These are phyloP conservation scores for Monopis laevigella DNA, from an alignment of 2,888 invertebrate species.

Conservation along the genomic window DNA sequence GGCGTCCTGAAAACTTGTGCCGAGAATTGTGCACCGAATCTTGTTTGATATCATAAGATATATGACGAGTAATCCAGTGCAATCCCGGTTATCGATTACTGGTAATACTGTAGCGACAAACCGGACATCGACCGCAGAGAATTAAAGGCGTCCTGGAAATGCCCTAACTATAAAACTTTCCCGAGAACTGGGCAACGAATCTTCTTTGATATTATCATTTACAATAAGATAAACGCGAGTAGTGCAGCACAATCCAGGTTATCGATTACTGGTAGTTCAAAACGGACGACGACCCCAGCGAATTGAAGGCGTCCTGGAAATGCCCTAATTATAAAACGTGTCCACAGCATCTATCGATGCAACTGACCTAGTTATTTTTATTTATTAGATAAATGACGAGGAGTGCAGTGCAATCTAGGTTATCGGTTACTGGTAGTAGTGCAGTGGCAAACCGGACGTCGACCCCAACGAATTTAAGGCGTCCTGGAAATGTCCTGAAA, in stretches of 20 bases:
- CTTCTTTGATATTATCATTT: too few relatives aligned
- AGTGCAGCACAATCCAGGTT: constrained; percentile 47
- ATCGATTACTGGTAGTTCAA: constrained; percentile 50
- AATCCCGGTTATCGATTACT: constrained; percentile 62
- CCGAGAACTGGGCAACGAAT: too few relatives aligned
- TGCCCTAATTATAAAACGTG: constrained; percentile 2
- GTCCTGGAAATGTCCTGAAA: constrained; percentile 19
- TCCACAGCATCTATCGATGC: too few relatives aligned
- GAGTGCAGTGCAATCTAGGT: constrained; percentile 48
- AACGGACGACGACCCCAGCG: constrained; percentile 49
- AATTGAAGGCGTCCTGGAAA: constrained; percentile 24
- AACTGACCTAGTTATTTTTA: too few relatives aligned
- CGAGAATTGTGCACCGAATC: too few relatives aligned
- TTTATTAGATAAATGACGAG: too few relatives aligned
- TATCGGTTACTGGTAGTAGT: constrained; percentile 53
- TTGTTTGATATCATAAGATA: too few relatives aligned
- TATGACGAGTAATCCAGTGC: constrained; percentile 25
- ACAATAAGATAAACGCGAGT: too few relatives aligned
- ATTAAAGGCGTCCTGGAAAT: constrained; percentile 23
- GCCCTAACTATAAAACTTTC: constrained; percentile 1
- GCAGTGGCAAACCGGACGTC: constrained; percentile 40
- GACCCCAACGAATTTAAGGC: constrained; percentile 37
- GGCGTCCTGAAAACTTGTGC: constrained; percentile 21
- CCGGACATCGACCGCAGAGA: constrained; percentile 48
- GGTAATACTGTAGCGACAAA: constrained; percentile 33